Evolutionary conservation across 2,888 invertebrate genomes (phyloP).

Genomic region (Drosophila mimica): DNA sequence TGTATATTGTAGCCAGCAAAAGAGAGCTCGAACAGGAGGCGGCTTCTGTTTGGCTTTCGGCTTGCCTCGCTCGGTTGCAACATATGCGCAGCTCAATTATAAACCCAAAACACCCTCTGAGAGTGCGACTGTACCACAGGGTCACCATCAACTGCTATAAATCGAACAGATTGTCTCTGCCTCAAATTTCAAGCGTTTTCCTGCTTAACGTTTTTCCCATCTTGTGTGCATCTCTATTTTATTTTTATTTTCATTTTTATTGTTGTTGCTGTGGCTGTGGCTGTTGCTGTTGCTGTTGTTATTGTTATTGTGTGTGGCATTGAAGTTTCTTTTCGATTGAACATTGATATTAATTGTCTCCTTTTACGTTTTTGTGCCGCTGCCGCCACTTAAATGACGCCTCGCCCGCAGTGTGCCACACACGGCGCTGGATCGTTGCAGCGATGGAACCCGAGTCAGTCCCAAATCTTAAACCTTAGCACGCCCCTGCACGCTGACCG

Average conservation of each 20-base stretch:
- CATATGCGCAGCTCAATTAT: slow-evolving; percentile 29
- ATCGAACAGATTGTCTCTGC: slow-evolving; percentile 29
- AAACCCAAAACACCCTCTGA: slow-evolving; percentile 17
- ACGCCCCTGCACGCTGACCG: slow-evolving; percentile 14
- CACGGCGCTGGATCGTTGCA: slow-evolving; percentile 18
- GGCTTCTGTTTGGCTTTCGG: slow-evolving; percentile 43
- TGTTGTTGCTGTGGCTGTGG: slow-evolving; percentile 2
- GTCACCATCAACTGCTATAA: slow-evolving; percentile 6
- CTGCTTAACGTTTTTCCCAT: slow-evolving; percentile 48
- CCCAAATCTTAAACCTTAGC: not conserved
- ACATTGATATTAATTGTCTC: slow-evolving; percentile 69
- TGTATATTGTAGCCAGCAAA: not conserved
- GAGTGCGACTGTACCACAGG: slow-evolving; percentile 19
- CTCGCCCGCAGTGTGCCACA: slow-evolving; percentile 47
- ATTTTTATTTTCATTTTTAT: no score
- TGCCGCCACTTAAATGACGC: slow-evolving; percentile 31
- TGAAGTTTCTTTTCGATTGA: slow-evolving; percentile 55
- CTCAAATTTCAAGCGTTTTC: slow-evolving; percentile 63
- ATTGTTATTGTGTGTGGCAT: slow-evolving; percentile 38
- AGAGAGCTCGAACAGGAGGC: slow-evolving; percentile 1
- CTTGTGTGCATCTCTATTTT: slow-evolving; percentile 24
- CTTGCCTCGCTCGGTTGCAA: slow-evolving; percentile 20
- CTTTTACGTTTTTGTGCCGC: slow-evolving; percentile 46
- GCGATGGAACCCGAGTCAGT: slow-evolving; percentile 3
- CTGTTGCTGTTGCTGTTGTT: not conserved